These are phyloP conservation scores for Montipora foliosa DNA, from an alignment of 64 coral and sea anemone genomes.

Conservation along the genomic window DNA sequence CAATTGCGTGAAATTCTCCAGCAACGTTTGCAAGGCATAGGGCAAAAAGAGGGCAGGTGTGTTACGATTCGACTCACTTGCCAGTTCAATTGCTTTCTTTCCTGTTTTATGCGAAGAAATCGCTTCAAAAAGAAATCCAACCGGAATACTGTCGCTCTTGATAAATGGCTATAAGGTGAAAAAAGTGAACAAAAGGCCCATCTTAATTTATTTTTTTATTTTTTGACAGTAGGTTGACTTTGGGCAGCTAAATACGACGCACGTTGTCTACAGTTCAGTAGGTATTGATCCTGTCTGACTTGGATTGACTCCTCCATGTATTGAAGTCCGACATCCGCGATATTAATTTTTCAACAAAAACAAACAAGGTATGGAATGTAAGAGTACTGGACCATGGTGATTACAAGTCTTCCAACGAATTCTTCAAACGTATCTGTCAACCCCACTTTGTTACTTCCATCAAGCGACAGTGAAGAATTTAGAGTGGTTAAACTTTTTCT, in stretches of 20 bases:
- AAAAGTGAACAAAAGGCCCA: not conserved
- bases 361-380: not conserved
- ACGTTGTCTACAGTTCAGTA: not conserved
- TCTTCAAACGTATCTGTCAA: not conserved
- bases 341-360: not conserved
- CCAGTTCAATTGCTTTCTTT: too few species aligned
- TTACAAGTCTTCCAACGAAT: not conserved
- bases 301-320: not conserved
- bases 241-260: not conserved
- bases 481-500: slow-evolving; percentile 2
- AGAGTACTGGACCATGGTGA: not conserved
- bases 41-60: too few species aligned
- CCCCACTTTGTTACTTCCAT: not conserved
- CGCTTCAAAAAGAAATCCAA: too few species aligned
- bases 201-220: not conserved
- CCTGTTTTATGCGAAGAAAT: too few species aligned
- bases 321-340: not conserved
- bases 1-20: too few species aligned
- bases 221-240: not conserved
- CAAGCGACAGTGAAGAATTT: not conserved
- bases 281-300: not conserved
- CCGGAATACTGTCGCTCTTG: too few species aligned
- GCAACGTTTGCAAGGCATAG: too few species aligned
- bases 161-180: too few species aligned
- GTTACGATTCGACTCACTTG: too few species aligned